Percentiles rank a stretch among this genome's conserved stretches.
These are phyloP conservation scores for Enteromius radiatus DNA, from an alignment of 2,797 vertebrate genomes.

Conservation along the genomic window DNA sequence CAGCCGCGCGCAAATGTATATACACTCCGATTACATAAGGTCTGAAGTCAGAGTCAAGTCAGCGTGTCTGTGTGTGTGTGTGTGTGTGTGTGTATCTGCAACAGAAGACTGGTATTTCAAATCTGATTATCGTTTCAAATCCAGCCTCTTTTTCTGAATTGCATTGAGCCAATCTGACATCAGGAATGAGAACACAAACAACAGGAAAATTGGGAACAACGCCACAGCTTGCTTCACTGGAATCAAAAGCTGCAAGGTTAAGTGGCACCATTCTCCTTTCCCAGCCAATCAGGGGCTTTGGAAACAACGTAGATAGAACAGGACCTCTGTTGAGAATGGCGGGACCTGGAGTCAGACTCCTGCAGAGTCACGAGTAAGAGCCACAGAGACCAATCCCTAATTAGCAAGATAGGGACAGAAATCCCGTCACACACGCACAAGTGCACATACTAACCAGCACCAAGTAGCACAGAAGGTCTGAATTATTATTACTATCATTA, in stretches of 20 bases:
- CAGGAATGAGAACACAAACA: neutral
- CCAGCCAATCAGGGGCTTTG: neutral
- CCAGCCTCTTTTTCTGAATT: conserved; percentile 13
- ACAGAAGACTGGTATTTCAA: conserved; percentile 10
- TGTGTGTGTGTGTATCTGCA: conserved; percentile 5
- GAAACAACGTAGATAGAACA: conserved; percentile 10
- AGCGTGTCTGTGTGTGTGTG: neutral
- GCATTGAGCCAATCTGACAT: conserved; percentile 7
- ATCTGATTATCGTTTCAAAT: conserved; percentile 22
- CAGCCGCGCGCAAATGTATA: neutral
- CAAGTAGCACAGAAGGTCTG: neutral
- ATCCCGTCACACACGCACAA: neutral
- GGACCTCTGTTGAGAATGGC: neutral
- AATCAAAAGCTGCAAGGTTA: conserved; percentile 34
- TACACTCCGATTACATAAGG: neutral
- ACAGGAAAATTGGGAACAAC: neutral
- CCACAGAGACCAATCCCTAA: conserved; percentile 34
- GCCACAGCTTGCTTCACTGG: neutral
- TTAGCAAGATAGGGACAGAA: conserved; percentile 14
- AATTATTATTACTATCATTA: neutral
- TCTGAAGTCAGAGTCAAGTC: conserved; percentile 3
- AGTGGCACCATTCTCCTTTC: neutral
- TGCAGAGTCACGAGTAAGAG: conserved; percentile 31
- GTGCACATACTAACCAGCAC: neutral
- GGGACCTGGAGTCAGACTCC: neutral